Evolutionary conservation across 2,797 vertebrate species (phyloP), one percentile per base, ranked within the genome.

Genomic region (Alfaro cultratus): DNA sequence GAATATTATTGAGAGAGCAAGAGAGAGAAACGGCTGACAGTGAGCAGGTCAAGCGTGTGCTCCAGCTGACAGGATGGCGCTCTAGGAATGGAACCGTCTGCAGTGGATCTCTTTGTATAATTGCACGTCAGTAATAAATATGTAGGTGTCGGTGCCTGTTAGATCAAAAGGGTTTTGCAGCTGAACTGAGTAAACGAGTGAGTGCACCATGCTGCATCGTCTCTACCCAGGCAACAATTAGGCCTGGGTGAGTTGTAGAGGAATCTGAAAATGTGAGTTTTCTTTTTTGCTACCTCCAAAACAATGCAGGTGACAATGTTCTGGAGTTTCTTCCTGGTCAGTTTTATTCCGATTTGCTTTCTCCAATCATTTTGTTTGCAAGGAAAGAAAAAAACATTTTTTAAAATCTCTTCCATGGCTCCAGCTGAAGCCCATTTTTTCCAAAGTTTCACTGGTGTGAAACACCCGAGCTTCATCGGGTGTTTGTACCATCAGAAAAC

Each of bases 101-200:
- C 39, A 46, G 10, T 10, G 51, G 51, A 78, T 78, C 79, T 0
- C 79, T 83, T 15, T 29, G 57, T 80, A 2, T 75, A 76, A 88
- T 68, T 79, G 81, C 75, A 78, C 43, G 78, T 79, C 45, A 72
- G 68, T 51, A 29, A 82, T 62, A 76, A n/a, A n/a, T 78, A 75
- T 60, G 77, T 53, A 78, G 60, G 57, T 64, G 77, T 36, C 51
- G 67, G 31, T 18, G 60, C 46, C 31, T 49, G 39, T 85, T 78
- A 73, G 72, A 73, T n/a, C 46, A 31, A 45, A 74, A 79, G 75
- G 43, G 82, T 76, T 64, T 84, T 80, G 0, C 49, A 73, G 51
- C 1, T 49, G 60, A 79, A 73, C 23, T 16, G 75, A 70, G 74
- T 79, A 34, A 78, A 81, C 72, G 76, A 77, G 34, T 21, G 75